Percentiles rank a stretch among this genome's conserved stretches.
These are phyloP conservation scores for Drosophila ambigua DNA, from an alignment of 1,140 invertebrate genomes.

Conservation along the genomic window DNA sequence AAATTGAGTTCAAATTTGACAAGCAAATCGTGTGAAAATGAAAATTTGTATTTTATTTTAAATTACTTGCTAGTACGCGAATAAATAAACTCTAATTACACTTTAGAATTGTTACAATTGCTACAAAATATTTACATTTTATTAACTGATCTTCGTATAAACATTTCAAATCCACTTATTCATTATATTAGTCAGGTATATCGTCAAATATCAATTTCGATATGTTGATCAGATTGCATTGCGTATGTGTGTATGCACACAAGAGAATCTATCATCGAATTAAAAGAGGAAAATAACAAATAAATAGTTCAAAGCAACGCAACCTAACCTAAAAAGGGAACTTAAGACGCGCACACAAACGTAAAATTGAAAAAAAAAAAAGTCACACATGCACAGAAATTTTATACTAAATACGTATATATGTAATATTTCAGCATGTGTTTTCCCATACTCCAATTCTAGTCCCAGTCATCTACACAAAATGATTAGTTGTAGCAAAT, in stretches of 20 bases:
- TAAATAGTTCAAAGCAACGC: not conserved
- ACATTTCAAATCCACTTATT: not conserved
- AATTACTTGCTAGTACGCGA: not conserved
- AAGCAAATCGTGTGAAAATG: not conserved
- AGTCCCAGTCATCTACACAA: too few relatives aligned
- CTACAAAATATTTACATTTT: not conserved
- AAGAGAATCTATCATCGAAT: not conserved
- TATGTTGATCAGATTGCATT: too few relatives aligned
- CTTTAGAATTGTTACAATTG: too few relatives aligned
- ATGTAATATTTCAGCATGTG: not conserved
- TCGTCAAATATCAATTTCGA: too few relatives aligned
- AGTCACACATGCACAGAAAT: not conserved
- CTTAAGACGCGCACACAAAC: not conserved
- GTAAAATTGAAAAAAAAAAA: not conserved
- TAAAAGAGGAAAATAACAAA: not conserved
- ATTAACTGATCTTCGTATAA: not conserved
- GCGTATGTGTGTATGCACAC: too few relatives aligned
- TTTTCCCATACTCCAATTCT: too few relatives aligned
- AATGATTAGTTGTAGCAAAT: too few relatives aligned
- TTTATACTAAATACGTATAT: not conserved
- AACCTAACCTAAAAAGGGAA: constrained; percentile 17
- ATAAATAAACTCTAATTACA: not conserved
- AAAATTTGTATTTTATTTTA: not conserved
- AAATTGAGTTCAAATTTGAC: not conserved
- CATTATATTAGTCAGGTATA: too few relatives aligned